These are phyloP conservation scores for Micrasema longulum DNA, from an alignment of 1,140 invertebrate genomes.

Conservation along the genomic window DNA sequence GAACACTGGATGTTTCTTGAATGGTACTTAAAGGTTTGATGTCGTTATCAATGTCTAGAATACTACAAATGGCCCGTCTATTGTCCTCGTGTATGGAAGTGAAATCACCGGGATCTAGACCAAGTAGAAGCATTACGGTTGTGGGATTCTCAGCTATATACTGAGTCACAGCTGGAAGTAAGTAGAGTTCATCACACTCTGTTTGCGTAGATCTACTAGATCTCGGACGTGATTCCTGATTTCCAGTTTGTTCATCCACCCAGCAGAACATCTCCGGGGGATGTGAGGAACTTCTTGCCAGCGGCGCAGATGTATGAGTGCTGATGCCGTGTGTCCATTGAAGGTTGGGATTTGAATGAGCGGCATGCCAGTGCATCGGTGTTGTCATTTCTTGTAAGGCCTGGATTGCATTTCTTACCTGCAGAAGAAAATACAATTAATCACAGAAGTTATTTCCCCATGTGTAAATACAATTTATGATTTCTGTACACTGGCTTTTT, in stretches of 20 bases:
- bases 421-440: constrained; percentile 25
- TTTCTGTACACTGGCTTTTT: too few species aligned
- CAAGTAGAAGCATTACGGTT: constrained; percentile 65
- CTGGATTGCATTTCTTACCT: constrained; percentile 85
- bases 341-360: constrained; percentile 79
- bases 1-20: constrained; percentile 52
- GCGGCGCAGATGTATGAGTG: constrained; percentile 63
- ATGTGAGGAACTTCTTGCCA: constrained; percentile 82
- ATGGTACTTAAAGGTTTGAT: constrained; percentile 50
- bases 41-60: constrained; percentile 49
- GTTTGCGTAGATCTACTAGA: constrained; percentile 64
- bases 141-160: constrained; percentile 68
- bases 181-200: constrained; percentile 58
- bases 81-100: constrained; percentile 40
- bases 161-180: constrained; percentile 65
- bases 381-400: constrained; percentile 83
- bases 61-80: constrained; percentile 45
- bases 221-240: constrained; percentile 54
- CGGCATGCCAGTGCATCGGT: constrained; percentile 72
- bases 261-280: constrained; percentile 84
- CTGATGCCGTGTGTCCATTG: constrained; percentile 61
- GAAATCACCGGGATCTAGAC: constrained; percentile 59
- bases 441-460: too few species aligned
- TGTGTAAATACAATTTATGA: too few species aligned
- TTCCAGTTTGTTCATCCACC: constrained; percentile 65